A percentile compares a stretch with the other conserved stretches of the same genome.
Conservation (phyloP, 92 coral and sea anemone genomes). For the Phenganax stokvisi region DNA sequence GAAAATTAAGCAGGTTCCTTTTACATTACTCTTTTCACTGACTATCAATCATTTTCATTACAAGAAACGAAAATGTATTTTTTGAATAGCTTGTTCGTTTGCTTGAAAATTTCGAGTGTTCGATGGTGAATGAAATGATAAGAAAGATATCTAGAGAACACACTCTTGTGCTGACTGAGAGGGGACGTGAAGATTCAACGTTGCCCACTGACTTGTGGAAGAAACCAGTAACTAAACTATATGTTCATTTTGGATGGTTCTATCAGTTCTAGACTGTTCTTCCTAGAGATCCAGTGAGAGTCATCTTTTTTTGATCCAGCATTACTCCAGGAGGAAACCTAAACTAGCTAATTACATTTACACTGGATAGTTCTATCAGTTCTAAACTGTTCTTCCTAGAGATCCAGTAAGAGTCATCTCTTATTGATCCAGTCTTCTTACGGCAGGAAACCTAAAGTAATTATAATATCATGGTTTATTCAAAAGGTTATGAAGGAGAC, state of each 20-base stretch:
- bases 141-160: conserved; percentile 93
- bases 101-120: conserved; percentile 88
- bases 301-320: background rate
- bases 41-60: conserved; percentile 13
- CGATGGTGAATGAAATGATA: conserved; percentile 90
- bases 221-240: conserved; percentile 54
- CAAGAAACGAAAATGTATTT: background rate
- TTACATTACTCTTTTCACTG: background rate
- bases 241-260: conserved; percentile 24
- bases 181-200: conserved; percentile 96
- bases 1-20: conserved; percentile 80
- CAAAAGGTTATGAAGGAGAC: conserved; percentile 90
- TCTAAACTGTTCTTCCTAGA: too few relatives aligned
- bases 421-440: background rate
- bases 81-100: conserved; percentile 63
- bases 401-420: too few relatives aligned
- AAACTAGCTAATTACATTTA: too few relatives aligned
- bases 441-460: background rate
- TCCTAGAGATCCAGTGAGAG: background rate
- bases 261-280: background rate
- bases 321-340: too few relatives aligned
- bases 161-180: conserved; percentile 86
- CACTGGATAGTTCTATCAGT: too few relatives aligned
- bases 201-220: conserved; percentile 98
- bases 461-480: background rate